Conservation (phyloP, 2,888 invertebrate genomes). For the Strigamia maritima region DNA sequence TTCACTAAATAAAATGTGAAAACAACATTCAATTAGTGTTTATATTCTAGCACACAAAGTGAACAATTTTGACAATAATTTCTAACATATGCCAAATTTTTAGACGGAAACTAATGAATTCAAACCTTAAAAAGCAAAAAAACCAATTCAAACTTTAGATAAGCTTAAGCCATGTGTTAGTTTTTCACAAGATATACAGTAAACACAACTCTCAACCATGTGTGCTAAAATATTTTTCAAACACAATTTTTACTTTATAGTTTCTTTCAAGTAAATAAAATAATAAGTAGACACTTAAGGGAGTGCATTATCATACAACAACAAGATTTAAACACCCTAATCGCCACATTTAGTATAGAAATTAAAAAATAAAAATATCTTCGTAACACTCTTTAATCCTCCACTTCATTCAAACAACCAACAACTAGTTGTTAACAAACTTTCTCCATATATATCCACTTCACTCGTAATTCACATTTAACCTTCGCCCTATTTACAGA, state of each 20-base stretch:
- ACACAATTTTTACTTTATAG: too few relatives aligned
- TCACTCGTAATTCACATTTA: background rate
- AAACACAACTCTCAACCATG: background rate
- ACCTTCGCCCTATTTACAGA: background rate
- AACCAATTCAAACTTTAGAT: background rate
- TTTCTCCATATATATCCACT: too few relatives aligned
- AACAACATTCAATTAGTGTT: too few relatives aligned
- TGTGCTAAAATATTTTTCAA: background rate
- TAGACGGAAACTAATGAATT: background rate
- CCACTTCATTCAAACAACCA: background rate
- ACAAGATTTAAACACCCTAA: background rate
- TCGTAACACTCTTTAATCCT: background rate
- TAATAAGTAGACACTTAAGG: too few relatives aligned
- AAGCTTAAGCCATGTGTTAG: background rate
- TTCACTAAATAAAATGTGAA: too few relatives aligned
- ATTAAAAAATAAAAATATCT: background rate
- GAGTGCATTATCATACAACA: too few relatives aligned
- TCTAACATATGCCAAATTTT: background rate
- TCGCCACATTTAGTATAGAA: background rate
- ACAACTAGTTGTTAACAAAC: too few relatives aligned
- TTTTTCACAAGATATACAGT: background rate
- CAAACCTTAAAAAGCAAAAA: background rate
- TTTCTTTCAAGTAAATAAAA: too few relatives aligned
- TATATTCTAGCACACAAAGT: too few relatives aligned
- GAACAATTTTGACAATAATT: too few relatives aligned